Conservation (phyloP, 2,797 vertebrate species). For the Notolabrus celidotus region DNA sequence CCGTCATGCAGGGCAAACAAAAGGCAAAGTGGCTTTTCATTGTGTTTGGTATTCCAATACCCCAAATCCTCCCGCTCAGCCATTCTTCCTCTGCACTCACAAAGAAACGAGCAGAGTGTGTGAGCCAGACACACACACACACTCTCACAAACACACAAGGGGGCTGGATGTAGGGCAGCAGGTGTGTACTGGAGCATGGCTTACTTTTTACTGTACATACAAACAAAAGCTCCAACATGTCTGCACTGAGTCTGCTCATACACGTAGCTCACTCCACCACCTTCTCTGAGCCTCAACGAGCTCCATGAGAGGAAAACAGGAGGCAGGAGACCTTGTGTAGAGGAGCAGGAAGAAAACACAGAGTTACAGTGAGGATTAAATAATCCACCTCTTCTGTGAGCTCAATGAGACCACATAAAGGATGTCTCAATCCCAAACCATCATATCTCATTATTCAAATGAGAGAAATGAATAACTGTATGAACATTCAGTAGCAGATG, state of each 20-base stretch:
- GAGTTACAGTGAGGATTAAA: no score
- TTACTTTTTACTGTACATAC: neutral
- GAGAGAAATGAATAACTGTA: no score
- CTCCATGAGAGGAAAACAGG: no score
- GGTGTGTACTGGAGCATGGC: conserved; percentile 1
- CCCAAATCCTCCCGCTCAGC: conserved; percentile 48
- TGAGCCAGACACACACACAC: neutral
- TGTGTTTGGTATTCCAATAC: conserved; percentile 57
- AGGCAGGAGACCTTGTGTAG: no score
- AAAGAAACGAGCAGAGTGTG: conserved; percentile 12
- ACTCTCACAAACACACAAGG: neutral
- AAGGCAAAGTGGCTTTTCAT: conserved; percentile 76
- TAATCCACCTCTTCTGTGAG: no score
- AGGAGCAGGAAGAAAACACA: no score
- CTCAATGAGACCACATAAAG: no score
- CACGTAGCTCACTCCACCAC: no score
- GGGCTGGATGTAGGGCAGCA: neutral
- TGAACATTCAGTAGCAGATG: no score
- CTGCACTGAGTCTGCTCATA: neutral
- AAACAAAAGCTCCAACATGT: neutral
- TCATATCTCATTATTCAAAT: no score
- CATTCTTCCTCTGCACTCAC: conserved; percentile 33
- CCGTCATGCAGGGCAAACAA: conserved; percentile 70
- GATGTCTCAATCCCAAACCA: no score
- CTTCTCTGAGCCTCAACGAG: no score